These are phyloP conservation scores for Hoplodrina ambigua DNA, from an alignment of 2,888 invertebrate species.

Conservation along the genomic window DNA sequence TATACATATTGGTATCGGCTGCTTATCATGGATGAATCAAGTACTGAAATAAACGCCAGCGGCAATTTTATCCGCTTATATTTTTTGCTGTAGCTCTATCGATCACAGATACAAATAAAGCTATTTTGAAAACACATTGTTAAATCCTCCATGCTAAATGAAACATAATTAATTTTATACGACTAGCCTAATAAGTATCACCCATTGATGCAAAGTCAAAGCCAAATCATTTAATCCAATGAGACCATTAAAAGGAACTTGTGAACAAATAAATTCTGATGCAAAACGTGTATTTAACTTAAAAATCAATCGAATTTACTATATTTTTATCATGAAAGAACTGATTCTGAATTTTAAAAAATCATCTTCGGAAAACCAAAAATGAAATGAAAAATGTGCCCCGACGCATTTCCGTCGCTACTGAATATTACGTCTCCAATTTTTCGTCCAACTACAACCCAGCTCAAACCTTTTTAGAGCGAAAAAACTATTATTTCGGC, in stretches of 20 bases:
- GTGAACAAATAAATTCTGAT: too few species aligned
- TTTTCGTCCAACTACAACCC: conserved; percentile 57
- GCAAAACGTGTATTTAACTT: too few species aligned
- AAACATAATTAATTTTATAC: neutral
- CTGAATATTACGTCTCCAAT: conserved; percentile 46
- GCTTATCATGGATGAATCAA: conserved; percentile 15
- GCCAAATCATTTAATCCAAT: too few species aligned
- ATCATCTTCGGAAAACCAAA: conserved; percentile 27
- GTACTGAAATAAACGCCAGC: neutral
- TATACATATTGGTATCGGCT: neutral
- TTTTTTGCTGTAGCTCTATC: neutral
- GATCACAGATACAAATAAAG: neutral
- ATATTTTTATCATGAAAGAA: neutral
- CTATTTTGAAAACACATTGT: too few species aligned
- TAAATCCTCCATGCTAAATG: neutral
- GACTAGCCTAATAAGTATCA: too few species aligned
- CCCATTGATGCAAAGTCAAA: too few species aligned
- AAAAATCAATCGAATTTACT: neutral
- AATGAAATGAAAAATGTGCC: conserved; percentile 25
- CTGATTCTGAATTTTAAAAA: conserved; percentile 11
- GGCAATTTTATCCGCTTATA: neutral
- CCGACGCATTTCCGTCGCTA: conserved; percentile 19
- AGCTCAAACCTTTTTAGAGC: conserved; percentile 63
- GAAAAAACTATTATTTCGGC: conserved; percentile 76
- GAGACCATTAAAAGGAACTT: too few species aligned